Percentiles rank a stretch among this genome's conserved stretches.
Conservation (phyloP, 2,888 invertebrate genomes). For the Endotricha flammealis region DNA sequence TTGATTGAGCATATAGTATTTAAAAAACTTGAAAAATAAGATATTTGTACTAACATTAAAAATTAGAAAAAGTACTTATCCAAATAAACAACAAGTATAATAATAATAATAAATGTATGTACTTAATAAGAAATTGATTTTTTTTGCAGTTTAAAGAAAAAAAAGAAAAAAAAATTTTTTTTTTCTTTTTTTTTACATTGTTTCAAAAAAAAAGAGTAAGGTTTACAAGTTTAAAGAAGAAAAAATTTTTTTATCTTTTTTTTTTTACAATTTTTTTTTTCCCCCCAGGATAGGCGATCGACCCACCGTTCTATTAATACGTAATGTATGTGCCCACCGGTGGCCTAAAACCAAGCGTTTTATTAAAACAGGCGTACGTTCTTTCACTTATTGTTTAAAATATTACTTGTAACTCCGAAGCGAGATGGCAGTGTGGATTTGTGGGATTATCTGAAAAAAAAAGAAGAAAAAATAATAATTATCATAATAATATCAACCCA, state of each 20-base stretch:
- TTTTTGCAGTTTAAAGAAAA: not conserved
- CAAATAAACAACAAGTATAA: not conserved
- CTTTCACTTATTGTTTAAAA: conserved; percentile 41
- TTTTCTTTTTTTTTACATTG: no score
- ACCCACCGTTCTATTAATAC: not conserved
- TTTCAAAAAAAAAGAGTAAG: not conserved
- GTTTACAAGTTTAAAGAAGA: conserved; percentile 5
- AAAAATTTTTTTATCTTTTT: not conserved
- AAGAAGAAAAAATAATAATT: conserved; percentile 13
- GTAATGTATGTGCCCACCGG: conserved; percentile 28
- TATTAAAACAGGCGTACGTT: conserved; percentile 5
- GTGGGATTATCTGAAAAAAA: conserved; percentile 55
- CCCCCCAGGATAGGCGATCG: not conserved
- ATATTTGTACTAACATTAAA: conserved; percentile 1
- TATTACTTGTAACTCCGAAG: conserved; percentile 38
- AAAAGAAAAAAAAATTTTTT: no score
- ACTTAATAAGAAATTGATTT: not conserved
- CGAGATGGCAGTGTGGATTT: conserved; percentile 15
- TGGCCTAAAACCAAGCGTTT: conserved; percentile 9
- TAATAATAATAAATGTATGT: not conserved
- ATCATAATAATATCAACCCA: no score
- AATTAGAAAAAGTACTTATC: conserved; percentile 2
- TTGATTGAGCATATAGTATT: not conserved
- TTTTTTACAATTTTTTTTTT: no score
- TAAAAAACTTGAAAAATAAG: not conserved